These are phyloP conservation scores for Psittacula echo DNA, from an alignment of 2,797 vertebrate species.

Conservation along the genomic window DNA sequence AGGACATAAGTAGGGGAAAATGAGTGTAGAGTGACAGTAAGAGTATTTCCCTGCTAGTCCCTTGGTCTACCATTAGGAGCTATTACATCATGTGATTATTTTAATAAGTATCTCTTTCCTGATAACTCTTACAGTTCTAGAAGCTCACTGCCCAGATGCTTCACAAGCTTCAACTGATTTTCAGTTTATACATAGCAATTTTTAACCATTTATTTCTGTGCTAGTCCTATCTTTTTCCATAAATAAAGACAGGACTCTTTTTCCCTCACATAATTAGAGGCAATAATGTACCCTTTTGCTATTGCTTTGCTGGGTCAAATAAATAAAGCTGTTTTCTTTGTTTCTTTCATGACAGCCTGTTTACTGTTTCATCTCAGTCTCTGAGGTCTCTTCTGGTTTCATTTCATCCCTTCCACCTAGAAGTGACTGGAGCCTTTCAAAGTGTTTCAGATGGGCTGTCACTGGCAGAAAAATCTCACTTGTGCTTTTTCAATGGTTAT, in stretches of 20 bases:
- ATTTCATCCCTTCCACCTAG: neutral
- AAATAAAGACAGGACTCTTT: neutral
- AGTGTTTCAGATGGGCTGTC: neutral
- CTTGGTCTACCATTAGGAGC: neutral
- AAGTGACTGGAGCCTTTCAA: neutral
- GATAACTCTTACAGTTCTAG: neutral
- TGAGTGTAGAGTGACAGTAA: neutral
- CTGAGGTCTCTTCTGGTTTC: neutral
- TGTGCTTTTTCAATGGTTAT: neutral
- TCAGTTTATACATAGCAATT: neutral
- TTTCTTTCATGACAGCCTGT: neutral
- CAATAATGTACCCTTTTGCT: neutral
- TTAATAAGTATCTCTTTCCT: neutral
- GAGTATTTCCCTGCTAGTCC: neutral
- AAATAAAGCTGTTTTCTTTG: neutral
- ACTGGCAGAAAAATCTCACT: neutral
- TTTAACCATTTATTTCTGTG: neutral
- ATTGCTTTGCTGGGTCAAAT: neutral
- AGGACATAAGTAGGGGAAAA: neutral
- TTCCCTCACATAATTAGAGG: neutral
- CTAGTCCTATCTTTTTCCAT: accelerated
- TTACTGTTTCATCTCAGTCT: neutral
- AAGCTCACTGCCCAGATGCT: neutral
- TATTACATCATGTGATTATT: neutral
- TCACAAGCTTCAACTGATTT: neutral